Percentiles rank a stretch among this genome's conserved stretches.
These are phyloP conservation scores for Argyra leucocephala DNA, from an alignment of 2,888 invertebrate genomes.

Conservation along the genomic window DNA sequence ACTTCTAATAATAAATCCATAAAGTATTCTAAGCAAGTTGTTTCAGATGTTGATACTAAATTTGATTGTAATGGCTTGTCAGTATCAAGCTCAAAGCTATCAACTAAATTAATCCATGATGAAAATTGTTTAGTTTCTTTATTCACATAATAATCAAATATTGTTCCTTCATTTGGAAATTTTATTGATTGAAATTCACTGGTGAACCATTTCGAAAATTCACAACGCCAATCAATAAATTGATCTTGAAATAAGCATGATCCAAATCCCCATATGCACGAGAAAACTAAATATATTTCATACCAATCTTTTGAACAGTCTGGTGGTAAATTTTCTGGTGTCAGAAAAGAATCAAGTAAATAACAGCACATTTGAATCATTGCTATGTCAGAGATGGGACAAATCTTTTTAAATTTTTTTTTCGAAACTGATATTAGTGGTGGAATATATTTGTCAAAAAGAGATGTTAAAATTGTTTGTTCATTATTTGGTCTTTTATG, in stretches of 20 bases:
- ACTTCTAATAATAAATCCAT: constrained; percentile 71
- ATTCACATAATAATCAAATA: constrained; percentile 86
- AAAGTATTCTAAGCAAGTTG: constrained; percentile 76
- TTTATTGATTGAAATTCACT: constrained; percentile 86
- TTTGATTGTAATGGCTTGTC: constrained; percentile 71
- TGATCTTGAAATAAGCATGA: constrained; percentile 86
- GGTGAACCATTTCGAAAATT: constrained; percentile 91
- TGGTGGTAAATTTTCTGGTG: constrained; percentile 65
- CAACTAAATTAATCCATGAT: constrained; percentile 78
- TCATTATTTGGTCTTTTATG: constrained; percentile 65
- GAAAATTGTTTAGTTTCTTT: constrained; percentile 72
- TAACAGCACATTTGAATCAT: constrained; percentile 82
- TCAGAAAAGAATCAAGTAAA: constrained; percentile 74
- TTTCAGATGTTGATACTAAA: constrained; percentile 81
- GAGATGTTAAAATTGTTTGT: constrained; percentile 68
- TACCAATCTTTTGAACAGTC: constrained; percentile 89
- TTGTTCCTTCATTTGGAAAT: constrained; percentile 72
- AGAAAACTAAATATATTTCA: constrained; percentile 87
- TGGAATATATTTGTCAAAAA: constrained; percentile 91
- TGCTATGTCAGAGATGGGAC: constrained; percentile 81
- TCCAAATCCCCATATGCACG: constrained; percentile 87
- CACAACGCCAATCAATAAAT: constrained; percentile 81
- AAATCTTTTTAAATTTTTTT: constrained; percentile 72
- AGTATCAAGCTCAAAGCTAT: constrained; percentile 69
- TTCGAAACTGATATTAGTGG: constrained; percentile 65